phyloP scores from a whole-genome alignment of 2,113 vertebrate genomes.

The Pangasianodon hypophthalmus region DNA sequence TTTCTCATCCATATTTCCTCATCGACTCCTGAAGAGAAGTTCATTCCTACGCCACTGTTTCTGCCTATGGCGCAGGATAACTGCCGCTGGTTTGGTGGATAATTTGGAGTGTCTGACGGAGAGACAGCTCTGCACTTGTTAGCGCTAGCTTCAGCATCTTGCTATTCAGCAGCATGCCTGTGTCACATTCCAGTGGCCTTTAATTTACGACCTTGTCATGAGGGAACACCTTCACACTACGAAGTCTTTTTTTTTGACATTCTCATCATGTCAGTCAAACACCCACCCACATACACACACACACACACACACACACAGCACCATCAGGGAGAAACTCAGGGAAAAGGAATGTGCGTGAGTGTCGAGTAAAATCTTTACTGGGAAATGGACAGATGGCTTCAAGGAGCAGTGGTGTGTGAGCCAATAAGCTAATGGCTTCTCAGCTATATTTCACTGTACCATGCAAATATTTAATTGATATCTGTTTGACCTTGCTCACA shows the following conservation, averaged over 20 bases:
- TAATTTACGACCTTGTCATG: constrained; percentile 2
- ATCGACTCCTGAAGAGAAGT: not conserved
- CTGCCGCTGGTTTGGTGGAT: not conserved
- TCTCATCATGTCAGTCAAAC: not conserved
- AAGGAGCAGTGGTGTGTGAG: not conserved
- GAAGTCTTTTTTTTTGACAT: not conserved
- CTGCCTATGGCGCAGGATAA: not conserved
- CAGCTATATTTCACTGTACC: not conserved
- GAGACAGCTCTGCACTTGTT: not conserved
- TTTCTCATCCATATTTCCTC: not conserved
- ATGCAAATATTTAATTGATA: not conserved
- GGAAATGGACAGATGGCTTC: constrained; percentile 22
- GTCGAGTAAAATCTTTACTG: not conserved
- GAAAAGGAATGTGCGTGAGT: not conserved
- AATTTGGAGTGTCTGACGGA: not conserved
- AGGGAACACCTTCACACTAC: constrained; percentile 7
- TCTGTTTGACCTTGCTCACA: not conserved
- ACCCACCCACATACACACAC: not conserved
- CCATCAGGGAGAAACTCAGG: not conserved
- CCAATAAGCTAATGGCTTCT: constrained; percentile 10
- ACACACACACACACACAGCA: constrained; percentile 5
- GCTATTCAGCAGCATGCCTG: not conserved
- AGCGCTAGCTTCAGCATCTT: not conserved
- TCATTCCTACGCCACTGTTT: not conserved
- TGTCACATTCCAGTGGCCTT: constrained; percentile 5